Percentiles rank a stretch among this genome's conserved stretches.
Conservation (phyloP, 2,888 invertebrate genomes). For the Cheilosia grossa region DNA sequence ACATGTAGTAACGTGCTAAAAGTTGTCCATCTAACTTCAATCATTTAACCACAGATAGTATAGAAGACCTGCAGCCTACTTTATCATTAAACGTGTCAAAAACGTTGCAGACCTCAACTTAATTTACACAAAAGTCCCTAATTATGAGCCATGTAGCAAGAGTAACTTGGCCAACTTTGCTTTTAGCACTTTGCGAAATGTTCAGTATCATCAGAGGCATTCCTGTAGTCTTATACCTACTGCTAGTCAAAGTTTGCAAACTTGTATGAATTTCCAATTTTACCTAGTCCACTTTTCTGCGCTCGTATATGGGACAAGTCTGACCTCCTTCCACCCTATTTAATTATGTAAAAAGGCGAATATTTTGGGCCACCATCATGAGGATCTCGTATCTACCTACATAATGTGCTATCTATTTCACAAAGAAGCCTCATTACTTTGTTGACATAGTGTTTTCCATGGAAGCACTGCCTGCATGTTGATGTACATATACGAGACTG, state of each 20-base stretch:
- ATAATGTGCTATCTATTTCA: conserved; percentile 48
- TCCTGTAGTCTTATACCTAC: background rate
- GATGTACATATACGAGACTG: background rate
- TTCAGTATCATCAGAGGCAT: conserved; percentile 22
- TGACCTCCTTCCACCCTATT: conserved; percentile 40
- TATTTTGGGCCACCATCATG: conserved; percentile 2
- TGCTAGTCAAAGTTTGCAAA: conserved; percentile 55
- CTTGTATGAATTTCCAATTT: conserved; percentile 63
- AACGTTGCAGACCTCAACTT: conserved; percentile 57
- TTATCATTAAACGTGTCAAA: conserved; percentile 50
- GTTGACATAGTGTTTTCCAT: conserved; percentile 52
- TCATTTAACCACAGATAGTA: too few relatives aligned
- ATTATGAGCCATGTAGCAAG: conserved; percentile 47
- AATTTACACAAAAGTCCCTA: conserved; percentile 57
- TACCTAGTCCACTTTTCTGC: background rate
- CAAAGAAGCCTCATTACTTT: conserved; percentile 59
- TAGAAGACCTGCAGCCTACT: background rate
- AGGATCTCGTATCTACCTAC: conserved; percentile 16
- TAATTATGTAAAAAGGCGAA: conserved; percentile 57
- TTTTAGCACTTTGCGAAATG: conserved; percentile 45
- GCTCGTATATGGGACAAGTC: conserved; percentile 29
- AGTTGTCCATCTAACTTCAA: too few relatives aligned
- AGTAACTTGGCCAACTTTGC: conserved; percentile 57
- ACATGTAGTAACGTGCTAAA: too few relatives aligned
- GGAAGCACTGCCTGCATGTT: background rate